Percentiles rank a stretch among this genome's conserved stretches.
These are phyloP conservation scores for Dinomys branickii DNA, from an alignment of 2,113 vertebrate genomes.

Conservation along the genomic window DNA sequence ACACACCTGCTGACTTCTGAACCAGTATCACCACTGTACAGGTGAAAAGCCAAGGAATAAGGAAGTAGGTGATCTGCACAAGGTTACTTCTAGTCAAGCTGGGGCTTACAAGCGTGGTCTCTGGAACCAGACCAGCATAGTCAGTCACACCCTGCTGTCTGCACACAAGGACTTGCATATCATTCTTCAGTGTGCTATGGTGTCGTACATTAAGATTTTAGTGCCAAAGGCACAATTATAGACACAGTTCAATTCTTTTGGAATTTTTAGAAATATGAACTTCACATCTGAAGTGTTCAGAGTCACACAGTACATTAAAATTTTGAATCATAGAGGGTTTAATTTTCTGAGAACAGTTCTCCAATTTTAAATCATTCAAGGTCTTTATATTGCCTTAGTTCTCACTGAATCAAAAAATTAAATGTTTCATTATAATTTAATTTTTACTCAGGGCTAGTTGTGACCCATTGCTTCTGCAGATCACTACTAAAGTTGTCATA, in stretches of 20 bases:
- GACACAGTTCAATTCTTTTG: background rate
- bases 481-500: background rate
- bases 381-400: background rate
- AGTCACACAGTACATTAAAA: background rate
- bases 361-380: background rate
- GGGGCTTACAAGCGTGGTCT: background rate
- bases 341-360: background rate
- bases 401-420: background rate
- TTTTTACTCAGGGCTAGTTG: background rate
- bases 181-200: background rate
- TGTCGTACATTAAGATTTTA: background rate
- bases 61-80: background rate
- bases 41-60: background rate
- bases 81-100: background rate
- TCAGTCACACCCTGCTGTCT: background rate
- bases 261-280: background rate
- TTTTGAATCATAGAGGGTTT: background rate
- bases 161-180: too few species aligned
- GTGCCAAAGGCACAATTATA: background rate
- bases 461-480: background rate
- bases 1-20: background rate
- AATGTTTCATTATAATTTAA: background rate
- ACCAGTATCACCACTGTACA: background rate
- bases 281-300: background rate
- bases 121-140: background rate